phyloP scores from a whole-genome alignment of 35 echinoderm and acorn worm species.

The Ophioderma brevispina region DNA sequence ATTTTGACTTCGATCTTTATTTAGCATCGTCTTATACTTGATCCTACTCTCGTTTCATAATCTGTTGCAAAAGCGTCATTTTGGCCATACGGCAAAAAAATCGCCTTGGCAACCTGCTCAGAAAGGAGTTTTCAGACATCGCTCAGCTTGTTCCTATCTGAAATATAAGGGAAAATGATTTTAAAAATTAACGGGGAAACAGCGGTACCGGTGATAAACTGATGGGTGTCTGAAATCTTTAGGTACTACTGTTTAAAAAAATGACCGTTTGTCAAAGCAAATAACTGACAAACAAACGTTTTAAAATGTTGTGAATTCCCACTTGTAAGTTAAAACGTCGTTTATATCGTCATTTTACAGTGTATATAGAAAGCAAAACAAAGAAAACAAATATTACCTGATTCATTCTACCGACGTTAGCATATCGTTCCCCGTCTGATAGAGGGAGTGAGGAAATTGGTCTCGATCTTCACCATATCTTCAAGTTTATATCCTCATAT shows the following conservation, averaged over 20 bases:
- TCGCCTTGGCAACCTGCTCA: constrained; percentile 59
- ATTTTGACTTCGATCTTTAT: constrained; percentile 67
- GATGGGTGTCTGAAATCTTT: not conserved
- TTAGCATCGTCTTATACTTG: constrained; percentile 52
- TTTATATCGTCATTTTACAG: too few species aligned
- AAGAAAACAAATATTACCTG: constrained; percentile 40
- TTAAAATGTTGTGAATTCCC: too few species aligned
- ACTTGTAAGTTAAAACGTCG: too few species aligned
- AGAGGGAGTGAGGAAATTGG: constrained; percentile 41
- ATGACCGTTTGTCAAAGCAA: too few species aligned
- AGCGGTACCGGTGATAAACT: not conserved
- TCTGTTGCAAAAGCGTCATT: constrained; percentile 72
- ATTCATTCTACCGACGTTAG: constrained; percentile 75
- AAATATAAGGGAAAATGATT: not conserved
- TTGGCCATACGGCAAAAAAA: constrained; percentile 62
- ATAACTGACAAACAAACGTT: too few species aligned
- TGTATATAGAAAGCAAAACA: not conserved
- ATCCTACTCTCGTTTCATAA: constrained; percentile 81
- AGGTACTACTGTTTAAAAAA: too few species aligned
- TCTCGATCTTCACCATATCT: constrained; percentile 37
- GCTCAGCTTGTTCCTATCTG: constrained; percentile 62
- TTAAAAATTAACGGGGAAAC: not conserved
- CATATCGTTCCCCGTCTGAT: constrained; percentile 54
- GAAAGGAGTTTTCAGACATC: constrained; percentile 65
- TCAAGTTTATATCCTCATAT: constrained; percentile 65